Conservation (phyloP, 2,113 vertebrate species). For the Machaerirhynchus nigripectus region DNA sequence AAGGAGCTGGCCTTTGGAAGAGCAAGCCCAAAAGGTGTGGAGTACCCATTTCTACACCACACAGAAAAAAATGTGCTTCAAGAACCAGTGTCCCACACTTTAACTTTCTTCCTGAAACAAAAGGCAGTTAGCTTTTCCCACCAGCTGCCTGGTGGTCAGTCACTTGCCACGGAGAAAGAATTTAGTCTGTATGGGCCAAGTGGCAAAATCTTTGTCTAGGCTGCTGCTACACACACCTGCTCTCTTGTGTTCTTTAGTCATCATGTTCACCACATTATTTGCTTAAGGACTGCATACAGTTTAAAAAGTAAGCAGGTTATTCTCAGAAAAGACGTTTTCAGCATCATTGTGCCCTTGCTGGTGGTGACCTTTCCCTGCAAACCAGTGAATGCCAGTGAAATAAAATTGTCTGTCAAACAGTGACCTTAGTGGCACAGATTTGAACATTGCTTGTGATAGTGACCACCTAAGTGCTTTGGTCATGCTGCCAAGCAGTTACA, state of each 20-base stretch:
- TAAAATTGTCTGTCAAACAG: not conserved
- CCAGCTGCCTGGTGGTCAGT: not conserved
- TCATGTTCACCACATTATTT: not conserved
- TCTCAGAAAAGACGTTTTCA: not conserved
- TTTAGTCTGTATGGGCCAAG: not conserved
- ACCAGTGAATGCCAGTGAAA: not conserved
- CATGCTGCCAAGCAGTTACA: not conserved
- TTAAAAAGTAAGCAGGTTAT: not conserved
- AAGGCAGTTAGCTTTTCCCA: not conserved
- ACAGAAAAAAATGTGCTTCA: rapidly evolving
- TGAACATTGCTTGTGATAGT: not conserved
- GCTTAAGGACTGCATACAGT: not conserved
- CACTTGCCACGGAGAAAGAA: not conserved
- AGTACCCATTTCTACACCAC: not conserved
- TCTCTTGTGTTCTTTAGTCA: not conserved
- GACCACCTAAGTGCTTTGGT: not conserved
- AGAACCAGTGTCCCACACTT: not conserved
- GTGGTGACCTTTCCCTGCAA: not conserved
- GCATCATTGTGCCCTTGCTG: rapidly evolving
- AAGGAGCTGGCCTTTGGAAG: not conserved
- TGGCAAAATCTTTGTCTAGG: not conserved
- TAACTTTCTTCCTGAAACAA: not conserved
- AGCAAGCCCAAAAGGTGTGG: not conserved
- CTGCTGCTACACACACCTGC: not conserved
- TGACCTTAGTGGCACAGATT: not conserved